Evolutionary conservation across 2,888 invertebrate genomes (phyloP), one percentile per base, ranked within the genome.

Genomic region (Dendrolimus houi): DNA sequence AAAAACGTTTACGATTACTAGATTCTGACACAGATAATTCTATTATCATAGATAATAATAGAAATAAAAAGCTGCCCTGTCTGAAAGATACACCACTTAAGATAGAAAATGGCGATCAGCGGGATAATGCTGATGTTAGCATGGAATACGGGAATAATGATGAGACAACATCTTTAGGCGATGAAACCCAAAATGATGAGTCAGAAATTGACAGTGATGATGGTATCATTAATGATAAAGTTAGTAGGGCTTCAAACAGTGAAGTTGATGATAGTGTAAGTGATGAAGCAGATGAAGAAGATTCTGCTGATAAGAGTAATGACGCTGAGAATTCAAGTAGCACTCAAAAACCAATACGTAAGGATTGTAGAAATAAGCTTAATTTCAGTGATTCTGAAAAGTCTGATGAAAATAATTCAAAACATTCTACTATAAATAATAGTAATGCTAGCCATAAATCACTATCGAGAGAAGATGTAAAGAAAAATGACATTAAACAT

Each of bases 21-120:
- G 89, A 88, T 52, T 89, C 89, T 0, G 89, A 90, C 62, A 82
- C 84, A 0, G 89, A 89, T 57, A 86, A 87, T 61, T 89, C 89
- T 8, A 82, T 89, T 41, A 63, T 87, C 1, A 71, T 83, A 54
- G 87, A 87, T 67, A 81, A 81, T 41, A 67, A 80, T 12, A 81
- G 72, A 41, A 74, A 81, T 55, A 81, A 68, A 2, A 89, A 88
- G 68, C 53, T 76, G 7, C 65, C 66, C 41, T 89, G 89, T 58
- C 58, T 82, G 9, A 84, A 89, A 64, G 79, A 82, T 13, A 89
- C 89, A 7, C 89, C 89, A 0, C 62, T 79, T 2, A 88, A 85
- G 70, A 69, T 81, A 54, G 70, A 65, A 9, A 57, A 14, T 53
- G 62, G 56, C 3, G 59, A 68, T 57, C 53, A 59, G 7, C n/a